Evolutionary conservation across 2,113 vertebrate species (phyloP).

Genomic region (Porphyrio hochstetteri): DNA sequence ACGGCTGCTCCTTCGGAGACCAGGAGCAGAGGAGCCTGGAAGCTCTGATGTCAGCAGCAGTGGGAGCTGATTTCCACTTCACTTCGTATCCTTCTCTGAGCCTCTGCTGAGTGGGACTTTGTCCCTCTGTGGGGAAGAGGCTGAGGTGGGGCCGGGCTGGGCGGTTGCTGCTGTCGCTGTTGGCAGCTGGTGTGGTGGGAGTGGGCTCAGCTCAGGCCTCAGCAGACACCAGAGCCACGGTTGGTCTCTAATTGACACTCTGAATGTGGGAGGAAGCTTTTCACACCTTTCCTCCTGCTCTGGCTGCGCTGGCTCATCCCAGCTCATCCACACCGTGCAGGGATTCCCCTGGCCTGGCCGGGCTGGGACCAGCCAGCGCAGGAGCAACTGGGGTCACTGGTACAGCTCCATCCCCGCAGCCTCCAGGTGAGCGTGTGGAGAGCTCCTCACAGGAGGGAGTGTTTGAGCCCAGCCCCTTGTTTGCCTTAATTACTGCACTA

Average conservation of each 20-base stretch:
- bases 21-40: slow-evolving; percentile 88
- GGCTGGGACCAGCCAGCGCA: slow-evolving; percentile 4
- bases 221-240: not conserved
- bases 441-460: slow-evolving; percentile 19
- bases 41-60: slow-evolving; percentile 92
- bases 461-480: slow-evolving; percentile 42
- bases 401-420: not conserved
- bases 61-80: slow-evolving; percentile 96
- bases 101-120: not conserved
- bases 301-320: not conserved
- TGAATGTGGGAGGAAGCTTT: not conserved
- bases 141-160: not conserved
- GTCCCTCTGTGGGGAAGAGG: not conserved
- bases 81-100: slow-evolving; percentile 87
- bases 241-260: not conserved
- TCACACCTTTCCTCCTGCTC: not conserved
- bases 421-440: not conserved
- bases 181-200: too few species aligned
- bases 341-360: not conserved
- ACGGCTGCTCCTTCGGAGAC: slow-evolving; percentile 92
- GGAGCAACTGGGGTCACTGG: not conserved
- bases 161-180: too few species aligned
- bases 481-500: slow-evolving; percentile 75
- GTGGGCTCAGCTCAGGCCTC: not conserved
- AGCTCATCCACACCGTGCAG: not conserved